phyloP scores from a whole-genome alignment of 2,888 invertebrate species.

The Tinea semifulvella region DNA sequence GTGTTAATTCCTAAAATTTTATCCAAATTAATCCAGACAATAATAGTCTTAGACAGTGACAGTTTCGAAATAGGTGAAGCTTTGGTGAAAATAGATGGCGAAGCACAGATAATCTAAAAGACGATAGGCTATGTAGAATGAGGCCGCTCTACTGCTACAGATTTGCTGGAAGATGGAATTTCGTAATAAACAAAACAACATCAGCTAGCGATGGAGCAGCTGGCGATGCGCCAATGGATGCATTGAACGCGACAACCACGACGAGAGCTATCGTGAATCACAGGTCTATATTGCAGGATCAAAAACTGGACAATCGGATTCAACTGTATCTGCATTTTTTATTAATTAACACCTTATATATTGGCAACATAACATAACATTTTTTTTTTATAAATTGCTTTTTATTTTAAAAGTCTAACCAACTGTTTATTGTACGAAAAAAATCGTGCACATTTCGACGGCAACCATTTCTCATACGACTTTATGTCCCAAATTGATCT shows the following conservation, averaged over 20 bases:
- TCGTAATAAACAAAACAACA: conserved; percentile 57
- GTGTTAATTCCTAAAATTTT: background rate
- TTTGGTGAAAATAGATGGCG: conserved; percentile 9
- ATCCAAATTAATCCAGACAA: background rate
- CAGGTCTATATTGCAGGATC: background rate
- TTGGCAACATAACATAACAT: too few species aligned
- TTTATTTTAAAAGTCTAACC: too few species aligned
- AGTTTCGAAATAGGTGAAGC: conserved; percentile 10
- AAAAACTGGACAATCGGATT: too few species aligned
- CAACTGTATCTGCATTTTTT: too few species aligned
- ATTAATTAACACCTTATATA: too few species aligned
- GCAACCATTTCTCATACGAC: too few species aligned
- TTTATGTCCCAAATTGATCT: background rate
- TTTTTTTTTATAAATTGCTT: too few species aligned
- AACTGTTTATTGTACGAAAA: too few species aligned
- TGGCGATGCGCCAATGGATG: conserved; percentile 41
- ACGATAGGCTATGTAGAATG: conserved; percentile 28
- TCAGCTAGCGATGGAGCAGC: conserved; percentile 31
- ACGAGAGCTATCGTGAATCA: background rate
- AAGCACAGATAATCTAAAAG: conserved; percentile 8
- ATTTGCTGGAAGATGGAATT: conserved; percentile 48
- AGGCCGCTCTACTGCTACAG: conserved; percentile 56
- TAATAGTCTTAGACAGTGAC: conserved; percentile 1
- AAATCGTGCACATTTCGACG: too few species aligned
- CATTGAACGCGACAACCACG: conserved; percentile 6